Evolutionary conservation across 2,888 invertebrate genomes (phyloP).

Genomic region (Yponomeuta sedellus): DNA sequence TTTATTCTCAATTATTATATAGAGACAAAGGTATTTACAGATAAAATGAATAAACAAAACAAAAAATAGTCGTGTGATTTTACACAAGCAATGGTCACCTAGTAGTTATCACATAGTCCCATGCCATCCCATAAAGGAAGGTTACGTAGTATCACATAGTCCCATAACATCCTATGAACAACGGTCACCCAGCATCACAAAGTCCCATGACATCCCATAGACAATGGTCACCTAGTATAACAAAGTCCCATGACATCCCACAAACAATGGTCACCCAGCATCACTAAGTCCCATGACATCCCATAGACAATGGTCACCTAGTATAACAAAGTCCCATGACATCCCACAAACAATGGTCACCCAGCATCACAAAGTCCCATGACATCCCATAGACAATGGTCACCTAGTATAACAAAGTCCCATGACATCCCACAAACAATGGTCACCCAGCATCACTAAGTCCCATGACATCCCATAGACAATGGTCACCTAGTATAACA

Average conservation of each 20-base stretch:
- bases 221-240: slow-evolving; percentile 33
- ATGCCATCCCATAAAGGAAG: too few relatives aligned
- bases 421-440: too few relatives aligned
- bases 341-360: slow-evolving; percentile 26
- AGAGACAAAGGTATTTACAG: not conserved
- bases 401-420: too few relatives aligned
- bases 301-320: slow-evolving; percentile 29
- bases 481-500: too few relatives aligned
- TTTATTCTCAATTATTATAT: too few relatives aligned
- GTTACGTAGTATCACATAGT: too few relatives aligned
- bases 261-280: slow-evolving; percentile 31
- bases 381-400: slow-evolving; percentile 23
- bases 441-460: too few relatives aligned
- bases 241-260: slow-evolving; percentile 6
- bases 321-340: slow-evolving; percentile 17
- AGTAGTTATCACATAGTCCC: too few relatives aligned
- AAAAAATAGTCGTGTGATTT: too few relatives aligned
- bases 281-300: slow-evolving; percentile 1
- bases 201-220: slow-evolving; percentile 7
- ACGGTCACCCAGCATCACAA: slow-evolving; percentile 32
- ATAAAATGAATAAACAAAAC: slow-evolving; percentile 14
- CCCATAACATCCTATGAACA: slow-evolving; percentile 10
- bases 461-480: too few relatives aligned
- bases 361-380: slow-evolving; percentile 23
- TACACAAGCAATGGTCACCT: too few relatives aligned